Evolutionary conservation across 1,140 invertebrate species (phyloP).

Genomic region (Trialeurodes vaporariorum): DNA sequence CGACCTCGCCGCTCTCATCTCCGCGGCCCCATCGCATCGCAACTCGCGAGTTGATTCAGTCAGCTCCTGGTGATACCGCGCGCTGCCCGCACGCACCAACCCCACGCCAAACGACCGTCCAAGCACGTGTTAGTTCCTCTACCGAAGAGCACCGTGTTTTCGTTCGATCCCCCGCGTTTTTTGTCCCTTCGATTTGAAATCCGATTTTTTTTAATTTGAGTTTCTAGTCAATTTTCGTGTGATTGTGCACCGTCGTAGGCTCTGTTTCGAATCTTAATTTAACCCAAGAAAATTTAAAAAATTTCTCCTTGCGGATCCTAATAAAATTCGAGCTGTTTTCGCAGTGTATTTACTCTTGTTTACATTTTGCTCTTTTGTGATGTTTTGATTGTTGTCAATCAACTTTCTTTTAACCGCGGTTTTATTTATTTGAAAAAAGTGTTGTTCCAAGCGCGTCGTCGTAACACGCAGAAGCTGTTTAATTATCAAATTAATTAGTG

Average conservation of each 20-base stretch:
- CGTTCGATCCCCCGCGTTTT: background rate
- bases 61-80: background rate
- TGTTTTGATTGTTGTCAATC: no score
- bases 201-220: no score
- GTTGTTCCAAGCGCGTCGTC: no score
- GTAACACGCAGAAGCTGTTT: no score
- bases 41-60: background rate
- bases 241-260: no score
- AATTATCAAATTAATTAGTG: no score
- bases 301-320: background rate
- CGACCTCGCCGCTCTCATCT: background rate
- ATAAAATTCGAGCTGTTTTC: background rate
- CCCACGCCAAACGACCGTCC: background rate
- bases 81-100: background rate
- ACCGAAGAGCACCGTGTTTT: background rate
- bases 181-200: background rate
- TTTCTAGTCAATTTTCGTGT: no score
- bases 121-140: background rate
- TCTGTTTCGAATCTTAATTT: no score
- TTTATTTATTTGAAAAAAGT: no score
- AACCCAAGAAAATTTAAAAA: background rate
- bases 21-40: no score
- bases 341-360: background rate
- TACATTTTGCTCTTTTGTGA: no score
- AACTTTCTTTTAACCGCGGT: no score